Conservation (phyloP, 2,113 vertebrate genomes). For the Tragelaphus strepsiceros region DNA sequence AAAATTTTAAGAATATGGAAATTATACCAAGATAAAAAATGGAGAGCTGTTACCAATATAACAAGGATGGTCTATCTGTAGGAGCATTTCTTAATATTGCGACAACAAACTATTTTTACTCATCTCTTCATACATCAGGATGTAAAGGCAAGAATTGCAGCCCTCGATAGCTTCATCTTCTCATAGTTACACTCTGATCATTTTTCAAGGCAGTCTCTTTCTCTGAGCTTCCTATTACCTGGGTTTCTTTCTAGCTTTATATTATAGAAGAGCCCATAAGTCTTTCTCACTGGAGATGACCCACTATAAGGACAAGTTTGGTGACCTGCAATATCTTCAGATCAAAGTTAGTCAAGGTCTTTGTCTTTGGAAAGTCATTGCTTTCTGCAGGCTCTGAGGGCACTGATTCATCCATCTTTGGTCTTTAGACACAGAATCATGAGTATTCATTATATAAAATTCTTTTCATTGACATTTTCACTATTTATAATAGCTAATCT, state of each 20-base stretch:
- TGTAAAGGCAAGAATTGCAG: background rate
- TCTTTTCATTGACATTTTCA: constrained; percentile 13
- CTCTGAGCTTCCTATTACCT: background rate
- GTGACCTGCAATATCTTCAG: background rate
- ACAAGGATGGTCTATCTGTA: background rate
- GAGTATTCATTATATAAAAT: background rate
- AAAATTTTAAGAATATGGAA: background rate
- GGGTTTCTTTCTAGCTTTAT: background rate
- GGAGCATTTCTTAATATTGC: background rate
- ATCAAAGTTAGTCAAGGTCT: background rate
- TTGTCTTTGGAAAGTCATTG: background rate
- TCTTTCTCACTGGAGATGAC: background rate
- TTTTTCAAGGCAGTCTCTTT: background rate
- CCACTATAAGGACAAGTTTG: background rate
- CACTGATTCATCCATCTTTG: background rate
- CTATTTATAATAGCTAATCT: background rate
- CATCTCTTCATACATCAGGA: background rate
- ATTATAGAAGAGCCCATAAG: background rate
- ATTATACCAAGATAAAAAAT: background rate
- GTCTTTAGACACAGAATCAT: background rate
- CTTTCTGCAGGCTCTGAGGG: background rate
- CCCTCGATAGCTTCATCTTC: background rate
- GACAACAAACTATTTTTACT: background rate
- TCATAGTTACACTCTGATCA: background rate
- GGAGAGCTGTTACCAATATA: background rate